phyloP scores from a whole-genome alignment of 2,888 invertebrate genomes.

The Gymnosoma rotundatum region DNA sequence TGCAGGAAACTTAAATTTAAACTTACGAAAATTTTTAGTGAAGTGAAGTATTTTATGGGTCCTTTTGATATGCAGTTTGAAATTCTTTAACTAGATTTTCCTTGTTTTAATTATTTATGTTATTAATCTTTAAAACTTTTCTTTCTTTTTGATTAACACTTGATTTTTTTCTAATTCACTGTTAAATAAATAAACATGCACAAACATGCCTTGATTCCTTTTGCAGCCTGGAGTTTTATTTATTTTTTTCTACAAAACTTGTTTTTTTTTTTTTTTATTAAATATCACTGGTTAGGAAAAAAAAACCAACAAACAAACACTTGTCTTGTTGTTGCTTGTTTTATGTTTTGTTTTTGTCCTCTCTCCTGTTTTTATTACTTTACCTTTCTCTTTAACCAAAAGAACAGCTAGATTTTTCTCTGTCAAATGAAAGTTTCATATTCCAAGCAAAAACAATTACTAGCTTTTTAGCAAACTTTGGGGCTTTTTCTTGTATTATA shows the following conservation, averaged over 20 bases:
- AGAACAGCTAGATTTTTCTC: slow-evolving; percentile 27
- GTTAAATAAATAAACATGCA: slow-evolving; percentile 42
- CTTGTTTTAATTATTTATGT: background rate
- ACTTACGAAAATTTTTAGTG: slow-evolving; percentile 12
- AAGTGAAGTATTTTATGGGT: background rate
- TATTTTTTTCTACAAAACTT: background rate
- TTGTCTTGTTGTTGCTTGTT: slow-evolving; percentile 20
- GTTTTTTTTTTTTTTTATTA: slow-evolving; percentile 7
- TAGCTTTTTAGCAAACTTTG: background rate
- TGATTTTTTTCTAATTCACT: slow-evolving; percentile 10
- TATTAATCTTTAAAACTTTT: background rate
- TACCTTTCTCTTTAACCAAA: slow-evolving; percentile 20
- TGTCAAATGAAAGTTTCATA: slow-evolving; percentile 17
- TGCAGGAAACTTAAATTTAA: background rate
- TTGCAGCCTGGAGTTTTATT: slow-evolving; percentile 12
- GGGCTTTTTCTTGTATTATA: background rate
- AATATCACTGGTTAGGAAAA: background rate
- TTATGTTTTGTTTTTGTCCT: slow-evolving; percentile 19
- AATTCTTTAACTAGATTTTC: no score
- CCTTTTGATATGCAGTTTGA: background rate
- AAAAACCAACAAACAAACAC: slow-evolving; percentile 29
- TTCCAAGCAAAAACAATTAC: slow-evolving; percentile 20
- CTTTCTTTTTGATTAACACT: background rate
- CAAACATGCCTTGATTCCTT: slow-evolving; percentile 6
- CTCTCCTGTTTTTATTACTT: slow-evolving; percentile 13